Evolutionary conservation across 2,797 vertebrate genomes (phyloP).

Genomic region (Aplochiton taeniatus): DNA sequence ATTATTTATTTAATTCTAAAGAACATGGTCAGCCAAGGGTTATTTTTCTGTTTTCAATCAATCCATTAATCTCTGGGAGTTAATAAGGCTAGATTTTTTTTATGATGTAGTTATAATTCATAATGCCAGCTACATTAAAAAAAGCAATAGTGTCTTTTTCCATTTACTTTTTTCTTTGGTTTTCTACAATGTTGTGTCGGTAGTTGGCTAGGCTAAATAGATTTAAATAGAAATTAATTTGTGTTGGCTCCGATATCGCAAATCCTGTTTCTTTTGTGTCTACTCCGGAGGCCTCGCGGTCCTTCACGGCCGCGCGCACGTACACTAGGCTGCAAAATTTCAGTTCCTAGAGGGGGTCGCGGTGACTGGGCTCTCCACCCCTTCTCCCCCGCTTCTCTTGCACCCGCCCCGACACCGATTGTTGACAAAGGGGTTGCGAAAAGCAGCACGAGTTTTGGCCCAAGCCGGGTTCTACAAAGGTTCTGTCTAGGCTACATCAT

Average conservation of each 20-base stretch:
- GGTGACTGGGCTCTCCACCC: constrained; percentile 46
- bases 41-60: too few relatives aligned
- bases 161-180: too few relatives aligned
- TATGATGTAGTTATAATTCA: too few relatives aligned
- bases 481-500: constrained; percentile 16
- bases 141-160: too few relatives aligned
- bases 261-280: constrained; percentile 59
- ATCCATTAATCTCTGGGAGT: too few relatives aligned
- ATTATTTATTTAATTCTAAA: too few relatives aligned
- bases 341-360: constrained; percentile 58
- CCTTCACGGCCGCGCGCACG: constrained; percentile 53
- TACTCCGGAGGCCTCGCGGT: constrained; percentile 40
- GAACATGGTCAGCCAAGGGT: too few relatives aligned
- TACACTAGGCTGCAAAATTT: constrained; percentile 64
- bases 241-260: neutral
- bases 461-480: constrained; percentile 34
- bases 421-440: constrained; percentile 80
- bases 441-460: constrained; percentile 44
- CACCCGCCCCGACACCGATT: constrained; percentile 69
- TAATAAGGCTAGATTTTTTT: too few relatives aligned
- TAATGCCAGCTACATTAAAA: too few relatives aligned
- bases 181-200: too few relatives aligned
- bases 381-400: constrained; percentile 61
- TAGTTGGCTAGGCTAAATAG: too few relatives aligned
- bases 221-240: too few relatives aligned